Evolutionary conservation across 2,797 vertebrate species (phyloP), one percentile per base, ranked within the genome.

Genomic region (Cyclura pinguis): DNA sequence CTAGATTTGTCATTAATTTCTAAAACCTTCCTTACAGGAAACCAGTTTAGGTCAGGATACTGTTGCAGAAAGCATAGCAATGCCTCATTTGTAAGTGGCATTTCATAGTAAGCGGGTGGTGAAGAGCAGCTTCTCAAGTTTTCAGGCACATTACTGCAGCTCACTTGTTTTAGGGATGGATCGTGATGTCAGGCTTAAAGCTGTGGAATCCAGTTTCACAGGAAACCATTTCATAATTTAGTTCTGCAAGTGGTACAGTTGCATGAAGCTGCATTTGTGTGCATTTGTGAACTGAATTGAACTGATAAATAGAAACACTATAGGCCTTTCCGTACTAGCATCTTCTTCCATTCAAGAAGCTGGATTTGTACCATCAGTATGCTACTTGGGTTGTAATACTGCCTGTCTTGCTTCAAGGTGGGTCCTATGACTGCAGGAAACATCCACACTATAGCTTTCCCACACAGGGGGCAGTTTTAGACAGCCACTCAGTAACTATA

Each of bases 101-200:
- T 20, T 22, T 67, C 4, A 50, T 84, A 42, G 57, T 38, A 35
- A 52, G 22, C 6, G 64, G 18, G 4, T 24, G 69, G 14, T 55
- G 27, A 83, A 74, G 59, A 76, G 13, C 20, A 52, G 73, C 82
- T 35, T 64, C 20, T 20, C 38, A 83, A 18, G 9, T 86, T 16
- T 82, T 73, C 52, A 59, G 29, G 22, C 29, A 82, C 14, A 81
- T 9, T 52, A 4, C 72, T 81, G 50, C 3, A 73, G 13, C 9
- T 64, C 29, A 20, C 14, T 62, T 62, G 42, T 72, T 81, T 73
- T 18, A 73, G 42, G 24, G 55, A 8, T 76, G 27, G 57, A 7
- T 74, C 87, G 32, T 67, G 18, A 76, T 76, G n/a, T n/a, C 57
- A 32, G 14, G 59, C 10, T 73, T 86, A 27, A 90, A 90, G 9